Base-by-base conservation (phyloP, 2,113 vertebrate genomes). In the Pomatostomus ruficeps region DNA sequence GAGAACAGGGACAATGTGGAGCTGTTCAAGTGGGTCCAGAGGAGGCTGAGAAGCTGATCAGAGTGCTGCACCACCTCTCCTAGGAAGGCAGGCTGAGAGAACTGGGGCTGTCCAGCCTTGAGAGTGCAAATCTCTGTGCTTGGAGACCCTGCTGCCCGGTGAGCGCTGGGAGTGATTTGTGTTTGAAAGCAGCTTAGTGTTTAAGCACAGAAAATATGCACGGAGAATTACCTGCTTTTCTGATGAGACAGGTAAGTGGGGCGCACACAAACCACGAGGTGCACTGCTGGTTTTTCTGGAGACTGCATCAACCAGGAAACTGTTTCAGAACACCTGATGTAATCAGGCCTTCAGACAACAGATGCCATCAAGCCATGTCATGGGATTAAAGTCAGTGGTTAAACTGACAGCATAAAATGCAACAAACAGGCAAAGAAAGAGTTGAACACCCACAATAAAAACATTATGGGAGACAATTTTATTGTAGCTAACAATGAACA, bases 231-330 rank as follows among this genome's bases (percentile, higher is more conserved):
- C 31, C 57, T 77, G 55, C 13, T 52, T 77, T 84, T 70, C 48
- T 71, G 23, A 40, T 31, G 14, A 62, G 45, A 36, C 31, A 36
- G 52, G 31, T 68, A 42, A 52, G n/a, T 20, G 42, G 14, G 33
- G 58, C 2, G 5, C 48, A 63, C 4, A 4, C 21, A 76, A 62
- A 75, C 12, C 20, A 9, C 2, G 1, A 15, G 2, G 3, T 21
- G 15, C 28, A 14, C 20, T 31, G 43, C 38, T 73, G 78, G 14
- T 28, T 82, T 74, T 88, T 48, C 36, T 61, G 0, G 2, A 75
- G 51, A 35, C 12, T 29, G 29, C 36, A 59, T 45, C 62, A 51
- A 63, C 25, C 38, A 55, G 33, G 38, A 80, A 71, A 42, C 43
- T 36, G 57, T 80, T 65, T 86, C 81, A 84, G 28, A 58, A 43